These are phyloP conservation scores for Pogonocichla stellata DNA, from an alignment of 2,113 vertebrate species.

Conservation along the genomic window DNA sequence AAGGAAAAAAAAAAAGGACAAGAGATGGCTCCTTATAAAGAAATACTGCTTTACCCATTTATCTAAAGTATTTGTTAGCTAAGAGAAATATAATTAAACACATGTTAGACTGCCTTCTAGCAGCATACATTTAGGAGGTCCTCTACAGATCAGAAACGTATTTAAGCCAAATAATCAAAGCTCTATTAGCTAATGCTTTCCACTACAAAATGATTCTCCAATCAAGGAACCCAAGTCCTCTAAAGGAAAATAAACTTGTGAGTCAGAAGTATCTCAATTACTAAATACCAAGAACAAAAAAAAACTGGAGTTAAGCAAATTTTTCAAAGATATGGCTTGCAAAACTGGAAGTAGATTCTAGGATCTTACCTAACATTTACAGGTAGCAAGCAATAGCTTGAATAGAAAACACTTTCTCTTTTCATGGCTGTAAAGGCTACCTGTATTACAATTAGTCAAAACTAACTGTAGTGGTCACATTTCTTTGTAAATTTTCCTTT, in stretches of 20 bases:
- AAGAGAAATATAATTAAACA: slow-evolving; percentile 33
- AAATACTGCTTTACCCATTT: background rate
- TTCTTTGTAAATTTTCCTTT: background rate
- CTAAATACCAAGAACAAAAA: background rate
- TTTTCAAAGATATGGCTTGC: background rate
- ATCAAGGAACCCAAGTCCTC: background rate
- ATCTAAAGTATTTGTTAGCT: slow-evolving; percentile 40
- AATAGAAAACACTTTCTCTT: background rate
- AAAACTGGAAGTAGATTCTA: background rate
- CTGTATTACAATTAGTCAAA: background rate
- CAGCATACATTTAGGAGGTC: slow-evolving; percentile 9
- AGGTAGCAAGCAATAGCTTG: background rate
- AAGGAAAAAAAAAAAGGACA: background rate
- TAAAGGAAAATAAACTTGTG: background rate
- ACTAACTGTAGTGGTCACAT: background rate
- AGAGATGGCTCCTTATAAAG: background rate
- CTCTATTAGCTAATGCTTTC: background rate
- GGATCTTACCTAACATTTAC: background rate
- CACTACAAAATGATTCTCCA: background rate
- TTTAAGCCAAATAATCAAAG: slow-evolving; percentile 1
- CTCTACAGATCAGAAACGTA: background rate
- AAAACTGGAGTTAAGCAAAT: background rate
- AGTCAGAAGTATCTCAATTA: background rate
- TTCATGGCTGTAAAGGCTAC: background rate
- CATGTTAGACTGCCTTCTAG: slow-evolving; percentile 26